Evolutionary conservation across 2,797 vertebrate genomes (phyloP).

Genomic region (Aphelocoma californica): DNA sequence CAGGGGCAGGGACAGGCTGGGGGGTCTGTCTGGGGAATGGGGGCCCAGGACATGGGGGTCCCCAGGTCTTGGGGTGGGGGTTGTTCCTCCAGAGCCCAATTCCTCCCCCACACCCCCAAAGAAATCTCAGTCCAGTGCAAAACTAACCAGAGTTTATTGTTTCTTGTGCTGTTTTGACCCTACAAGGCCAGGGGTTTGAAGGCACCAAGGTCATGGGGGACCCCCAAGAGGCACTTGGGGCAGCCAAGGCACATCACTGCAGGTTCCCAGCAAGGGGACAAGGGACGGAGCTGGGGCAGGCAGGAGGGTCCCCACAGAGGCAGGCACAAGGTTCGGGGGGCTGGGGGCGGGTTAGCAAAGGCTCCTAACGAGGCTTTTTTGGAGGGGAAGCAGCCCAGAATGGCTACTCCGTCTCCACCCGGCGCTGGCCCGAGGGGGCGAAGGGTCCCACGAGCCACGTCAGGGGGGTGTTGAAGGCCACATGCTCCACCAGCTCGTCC

Average conservation of each 20-base stretch:
- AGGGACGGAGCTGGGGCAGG: not conserved
- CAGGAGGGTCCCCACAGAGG: not conserved
- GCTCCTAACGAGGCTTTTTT: not conserved
- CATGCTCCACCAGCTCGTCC: conserved; percentile 85
- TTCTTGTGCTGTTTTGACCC: not conserved
- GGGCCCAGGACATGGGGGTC: not conserved
- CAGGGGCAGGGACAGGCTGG: not conserved
- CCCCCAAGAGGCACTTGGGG: not conserved
- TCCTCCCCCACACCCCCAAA: not conserved
- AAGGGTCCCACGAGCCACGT: conserved; percentile 96
- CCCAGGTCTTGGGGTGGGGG: not conserved
- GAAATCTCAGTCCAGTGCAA: not conserved
- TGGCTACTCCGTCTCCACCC: not conserved
- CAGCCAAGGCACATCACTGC: not conserved
- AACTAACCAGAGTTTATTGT: conserved; percentile 32
- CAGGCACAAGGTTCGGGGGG: not conserved
- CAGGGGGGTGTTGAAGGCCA: conserved; percentile 83
- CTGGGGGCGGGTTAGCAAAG: not conserved
- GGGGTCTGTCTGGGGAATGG: not conserved
- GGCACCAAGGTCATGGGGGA: not conserved
- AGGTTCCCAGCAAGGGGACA: not conserved
- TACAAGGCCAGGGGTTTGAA: not conserved
- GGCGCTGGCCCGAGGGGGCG: conserved; percentile 50
- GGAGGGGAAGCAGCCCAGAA: accelerated
- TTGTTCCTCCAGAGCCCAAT: not conserved